Base-by-base conservation (phyloP, 92 coral and sea anemone species). In the Ricordea florida region DNA sequence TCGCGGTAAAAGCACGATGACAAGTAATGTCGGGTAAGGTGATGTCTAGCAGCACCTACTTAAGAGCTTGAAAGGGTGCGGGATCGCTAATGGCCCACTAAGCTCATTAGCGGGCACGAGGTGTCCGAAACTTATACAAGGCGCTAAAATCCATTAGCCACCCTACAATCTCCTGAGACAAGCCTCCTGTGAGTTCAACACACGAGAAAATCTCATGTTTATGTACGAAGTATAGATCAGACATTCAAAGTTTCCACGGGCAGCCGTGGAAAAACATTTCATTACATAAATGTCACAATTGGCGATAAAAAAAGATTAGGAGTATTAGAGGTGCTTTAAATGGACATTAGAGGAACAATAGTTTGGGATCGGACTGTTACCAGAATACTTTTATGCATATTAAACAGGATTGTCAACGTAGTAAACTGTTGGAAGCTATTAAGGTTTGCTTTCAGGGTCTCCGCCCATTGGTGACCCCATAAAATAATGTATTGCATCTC, bases 1-100 rank as follows among this genome's bases (percentile, higher is more conserved):
- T 80, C 92, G 53, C 45, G 13, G 67, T 66, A 78, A 66, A 65
- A 57, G 79, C 61, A 52, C 33, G 60, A 5, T 73, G 80, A 73
- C 80, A 73, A 35, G 20, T 61, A 21, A 73, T 59, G 60, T 55
- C 45, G 68, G 53, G n/a, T n/a, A 42, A 10, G 3, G 1, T 70
- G 77, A 70, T 56, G 53, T 41, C 37, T 53, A 53, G 42, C 77
- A 70, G 77, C 27, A 20, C 13, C 10, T 17, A 9, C 21, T 15
- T 10, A 15, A 15, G 0, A 6, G 48, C 15, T 70, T 32, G 30
- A 65, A 55, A 38, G 14, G 27, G 36, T 26, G 36, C 63, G 30
- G n/a, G 25, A 27, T 2, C 34, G 17, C 24, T 34, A 35, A 30
- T n/a, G n/a, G 40, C 62, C 23, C 62, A 55, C 32, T 40, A 55